phyloP scores from a whole-genome alignment of 2,888 invertebrate genomes.

The Nomada ferruginata region DNA sequence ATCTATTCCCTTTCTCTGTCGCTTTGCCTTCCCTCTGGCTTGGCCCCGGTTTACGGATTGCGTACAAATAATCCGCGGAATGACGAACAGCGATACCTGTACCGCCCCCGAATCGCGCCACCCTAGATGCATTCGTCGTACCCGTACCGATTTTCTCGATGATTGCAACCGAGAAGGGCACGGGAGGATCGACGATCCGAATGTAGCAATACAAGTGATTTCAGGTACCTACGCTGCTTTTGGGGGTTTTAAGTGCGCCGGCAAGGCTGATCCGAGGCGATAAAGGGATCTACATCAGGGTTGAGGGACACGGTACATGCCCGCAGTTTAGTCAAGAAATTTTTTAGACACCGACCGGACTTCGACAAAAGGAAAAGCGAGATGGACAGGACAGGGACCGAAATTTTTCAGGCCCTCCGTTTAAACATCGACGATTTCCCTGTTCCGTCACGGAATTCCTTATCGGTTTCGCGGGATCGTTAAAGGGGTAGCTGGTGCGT shows the following conservation, averaged over 20 bases:
- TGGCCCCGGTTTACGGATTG: slow-evolving; percentile 56
- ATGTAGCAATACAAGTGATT: not conserved
- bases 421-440: not conserved
- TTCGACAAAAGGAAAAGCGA: not conserved
- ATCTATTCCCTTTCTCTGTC: slow-evolving; percentile 54
- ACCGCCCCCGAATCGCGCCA: slow-evolving; percentile 45
- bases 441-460: slow-evolving; percentile 13
- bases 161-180: not conserved
- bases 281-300: not conserved
- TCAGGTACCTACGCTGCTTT: not conserved
- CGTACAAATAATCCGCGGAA: slow-evolving; percentile 67
- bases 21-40: slow-evolving; percentile 6
- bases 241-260: not conserved
- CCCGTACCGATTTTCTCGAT: slow-evolving; percentile 11
- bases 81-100: slow-evolving; percentile 42
- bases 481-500: not conserved
- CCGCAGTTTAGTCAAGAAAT: not conserved
- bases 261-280: not conserved
- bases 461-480: slow-evolving; percentile 34
- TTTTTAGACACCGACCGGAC: slow-evolving; percentile 4
- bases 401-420: slow-evolving; percentile 15
- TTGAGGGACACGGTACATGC: not conserved
- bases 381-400: not conserved
- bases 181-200: not conserved
- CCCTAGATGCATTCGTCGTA: not conserved